Evolutionary conservation across 1,140 invertebrate species (phyloP).

Genomic region (Drosophila obscura): DNA sequence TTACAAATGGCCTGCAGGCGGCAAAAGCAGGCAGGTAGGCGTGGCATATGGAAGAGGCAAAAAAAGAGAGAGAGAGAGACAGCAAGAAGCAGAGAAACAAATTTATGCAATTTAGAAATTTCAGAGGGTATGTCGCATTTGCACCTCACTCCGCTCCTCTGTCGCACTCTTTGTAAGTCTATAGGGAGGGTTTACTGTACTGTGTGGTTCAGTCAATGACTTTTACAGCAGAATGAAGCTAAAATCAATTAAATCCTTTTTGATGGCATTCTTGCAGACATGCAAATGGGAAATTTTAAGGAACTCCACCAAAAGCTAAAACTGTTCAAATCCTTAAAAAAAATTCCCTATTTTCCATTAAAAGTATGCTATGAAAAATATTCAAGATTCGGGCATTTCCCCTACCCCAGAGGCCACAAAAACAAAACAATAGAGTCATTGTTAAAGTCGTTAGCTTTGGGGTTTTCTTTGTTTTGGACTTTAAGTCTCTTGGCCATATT

Average conservation of each 20-base stretch:
- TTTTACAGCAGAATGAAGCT: conserved; percentile 53
- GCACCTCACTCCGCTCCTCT: not conserved
- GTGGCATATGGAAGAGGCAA: conserved; percentile 44
- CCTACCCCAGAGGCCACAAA: not conserved
- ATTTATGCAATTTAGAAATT: conserved; percentile 82
- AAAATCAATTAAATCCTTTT: conserved; percentile 79
- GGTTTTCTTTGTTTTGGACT: conserved; percentile 12
- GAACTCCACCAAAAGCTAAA: too few species aligned
- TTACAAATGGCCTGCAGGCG: conserved; percentile 79
- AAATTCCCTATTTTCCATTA: not conserved
- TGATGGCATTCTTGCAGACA: conserved; percentile 63
- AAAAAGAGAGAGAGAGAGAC: not conserved
- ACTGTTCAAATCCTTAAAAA: not conserved
- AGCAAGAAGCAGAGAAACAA: conserved; percentile 56
- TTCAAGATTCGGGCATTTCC: conserved; percentile 6
- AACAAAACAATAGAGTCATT: conserved; percentile 52
- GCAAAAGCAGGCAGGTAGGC: conserved; percentile 56
- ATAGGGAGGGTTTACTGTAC: conserved; percentile 16
- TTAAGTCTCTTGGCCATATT: conserved; percentile 55
- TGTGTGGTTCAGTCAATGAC: conserved; percentile 65
- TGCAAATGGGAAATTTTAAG: not conserved
- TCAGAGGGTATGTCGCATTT: conserved; percentile 25
- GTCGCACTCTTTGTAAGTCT: not conserved
- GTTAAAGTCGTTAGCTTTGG: conserved; percentile 39
- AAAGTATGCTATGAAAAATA: conserved; percentile 49